Percentiles rank a stretch among this genome's conserved stretches.
These are phyloP conservation scores for Euzophera pinguis DNA, from an alignment of 2,888 invertebrate species.

Conservation along the genomic window DNA sequence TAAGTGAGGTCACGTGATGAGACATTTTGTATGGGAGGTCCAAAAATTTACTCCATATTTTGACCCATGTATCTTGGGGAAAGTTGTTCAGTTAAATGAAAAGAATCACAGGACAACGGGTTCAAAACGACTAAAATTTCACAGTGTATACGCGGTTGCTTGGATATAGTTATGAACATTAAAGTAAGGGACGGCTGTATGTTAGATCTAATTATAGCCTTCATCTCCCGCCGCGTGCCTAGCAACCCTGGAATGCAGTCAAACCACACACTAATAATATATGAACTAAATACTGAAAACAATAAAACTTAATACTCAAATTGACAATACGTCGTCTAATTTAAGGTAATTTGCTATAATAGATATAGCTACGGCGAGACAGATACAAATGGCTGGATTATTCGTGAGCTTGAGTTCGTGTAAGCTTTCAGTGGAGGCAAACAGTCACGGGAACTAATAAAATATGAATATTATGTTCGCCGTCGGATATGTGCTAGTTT, in stretches of 20 bases:
- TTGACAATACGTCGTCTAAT: constrained; percentile 9
- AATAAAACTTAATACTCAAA: constrained; percentile 10
- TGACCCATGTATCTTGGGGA: no score
- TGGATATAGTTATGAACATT: no score
- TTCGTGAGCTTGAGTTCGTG: constrained; percentile 21
- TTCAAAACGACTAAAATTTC: no score
- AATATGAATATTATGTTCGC: constrained; percentile 49
- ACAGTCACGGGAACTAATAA: constrained; percentile 46
- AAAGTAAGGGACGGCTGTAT: no score
- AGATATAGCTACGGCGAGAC: constrained; percentile 15
- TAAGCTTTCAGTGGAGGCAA: constrained; percentile 33
- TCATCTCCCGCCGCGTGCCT: constrained; percentile 53
- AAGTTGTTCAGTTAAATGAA: no score
- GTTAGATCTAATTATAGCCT: constrained; percentile 62
- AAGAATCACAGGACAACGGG: no score
- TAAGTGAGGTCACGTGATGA: no score
- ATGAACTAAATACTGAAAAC: constrained; percentile 8
- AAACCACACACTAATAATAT: not conserved
- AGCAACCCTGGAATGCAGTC: constrained; percentile 38
- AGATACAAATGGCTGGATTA: constrained; percentile 33
- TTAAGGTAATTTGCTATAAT: constrained; percentile 17
- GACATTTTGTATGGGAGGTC: no score
- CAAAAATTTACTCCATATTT: no score
- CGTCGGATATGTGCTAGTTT: constrained; percentile 45
- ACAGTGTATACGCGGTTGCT: no score